Percentiles rank a stretch among this genome's conserved stretches.
Evolutionary conservation across 1,140 invertebrate genomes (phyloP).

Genomic region (Asbolus verrucosus): DNA sequence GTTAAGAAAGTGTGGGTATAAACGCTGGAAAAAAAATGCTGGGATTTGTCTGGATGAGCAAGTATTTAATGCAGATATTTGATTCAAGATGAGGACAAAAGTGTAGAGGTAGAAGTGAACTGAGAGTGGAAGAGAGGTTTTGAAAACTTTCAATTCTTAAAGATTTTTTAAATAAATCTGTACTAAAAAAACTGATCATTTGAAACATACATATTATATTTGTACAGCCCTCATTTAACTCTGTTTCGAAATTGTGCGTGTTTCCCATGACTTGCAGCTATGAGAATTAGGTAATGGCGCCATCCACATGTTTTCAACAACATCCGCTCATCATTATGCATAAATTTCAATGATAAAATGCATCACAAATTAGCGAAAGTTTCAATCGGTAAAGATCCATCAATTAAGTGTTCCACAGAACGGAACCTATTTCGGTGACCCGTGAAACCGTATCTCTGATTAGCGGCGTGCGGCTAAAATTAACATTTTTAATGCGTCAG

Average conservation of each 20-base stretch:
- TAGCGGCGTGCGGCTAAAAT: too few relatives aligned
- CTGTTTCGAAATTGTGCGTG: constrained; percentile 8
- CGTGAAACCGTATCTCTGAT: constrained; percentile 1
- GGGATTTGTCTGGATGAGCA: too few relatives aligned
- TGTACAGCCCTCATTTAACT: not conserved
- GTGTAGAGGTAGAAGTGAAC: too few relatives aligned
- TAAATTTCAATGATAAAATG: constrained; percentile 12
- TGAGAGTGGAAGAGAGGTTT: too few relatives aligned
- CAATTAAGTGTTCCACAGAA: not conserved
- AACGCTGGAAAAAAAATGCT: too few relatives aligned
- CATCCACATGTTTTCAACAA: constrained; percentile 20
- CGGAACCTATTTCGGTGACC: not conserved
- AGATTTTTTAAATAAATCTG: too few relatives aligned
- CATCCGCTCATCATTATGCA: constrained; percentile 30
- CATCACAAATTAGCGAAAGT: constrained; percentile 28
- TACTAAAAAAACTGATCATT: too few relatives aligned
- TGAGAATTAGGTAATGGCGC: constrained; percentile 21
- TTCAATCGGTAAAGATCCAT: constrained; percentile 11
- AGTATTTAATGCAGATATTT: too few relatives aligned
- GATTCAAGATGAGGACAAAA: too few relatives aligned
- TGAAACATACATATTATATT: not conserved
- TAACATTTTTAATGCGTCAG: too few relatives aligned
- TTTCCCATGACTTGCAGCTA: constrained; percentile 21
- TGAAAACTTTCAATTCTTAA: not conserved
- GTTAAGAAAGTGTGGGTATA: too few relatives aligned